These are phyloP conservation scores for Temnopleurus reevesii DNA, from an alignment of 53 echinoderm and acorn worm genomes.

Conservation along the genomic window DNA sequence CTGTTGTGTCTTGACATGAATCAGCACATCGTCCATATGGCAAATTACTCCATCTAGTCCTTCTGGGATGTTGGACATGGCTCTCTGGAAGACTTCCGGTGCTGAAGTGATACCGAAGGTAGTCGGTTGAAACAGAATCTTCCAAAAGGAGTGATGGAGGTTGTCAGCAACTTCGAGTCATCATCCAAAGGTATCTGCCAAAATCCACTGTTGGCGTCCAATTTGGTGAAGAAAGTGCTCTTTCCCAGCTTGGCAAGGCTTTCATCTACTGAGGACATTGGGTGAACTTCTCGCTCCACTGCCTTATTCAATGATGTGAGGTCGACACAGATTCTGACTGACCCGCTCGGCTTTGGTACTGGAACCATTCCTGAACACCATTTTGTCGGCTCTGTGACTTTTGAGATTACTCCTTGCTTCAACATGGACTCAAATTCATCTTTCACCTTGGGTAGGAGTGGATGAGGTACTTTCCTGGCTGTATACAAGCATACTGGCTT, in stretches of 20 bases:
- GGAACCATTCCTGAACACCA: slow-evolving; percentile 55
- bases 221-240: slow-evolving; percentile 41
- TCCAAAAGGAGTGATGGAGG: slow-evolving; percentile 47
- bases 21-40: slow-evolving; percentile 72
- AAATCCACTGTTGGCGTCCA: slow-evolving; percentile 64
- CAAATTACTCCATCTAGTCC: slow-evolving; percentile 65
- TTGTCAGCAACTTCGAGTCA: slow-evolving; percentile 49
- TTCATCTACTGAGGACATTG: slow-evolving; percentile 51
- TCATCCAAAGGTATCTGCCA: slow-evolving; percentile 64
- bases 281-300: slow-evolving; percentile 53
- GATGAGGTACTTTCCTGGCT: slow-evolving; percentile 39
- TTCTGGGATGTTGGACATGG: slow-evolving; percentile 5
- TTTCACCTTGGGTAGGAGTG: slow-evolving; percentile 61
- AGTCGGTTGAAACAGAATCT: slow-evolving; percentile 64
- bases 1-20: slow-evolving; percentile 51
- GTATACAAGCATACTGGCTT: slow-evolving; percentile 39
- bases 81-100: slow-evolving; percentile 65
- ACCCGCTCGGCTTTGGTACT: slow-evolving; percentile 58
- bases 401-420: slow-evolving; percentile 60
- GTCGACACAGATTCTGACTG: slow-evolving; percentile 64
- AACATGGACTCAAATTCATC: slow-evolving; percentile 52
- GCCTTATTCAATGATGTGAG: slow-evolving; percentile 53
- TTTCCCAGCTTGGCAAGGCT: slow-evolving; percentile 43
- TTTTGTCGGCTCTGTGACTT: slow-evolving; percentile 43
- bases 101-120: slow-evolving; percentile 66